phyloP scores from a whole-genome alignment of 2,888 invertebrate species.

The Kryphioiulus occultus region DNA sequence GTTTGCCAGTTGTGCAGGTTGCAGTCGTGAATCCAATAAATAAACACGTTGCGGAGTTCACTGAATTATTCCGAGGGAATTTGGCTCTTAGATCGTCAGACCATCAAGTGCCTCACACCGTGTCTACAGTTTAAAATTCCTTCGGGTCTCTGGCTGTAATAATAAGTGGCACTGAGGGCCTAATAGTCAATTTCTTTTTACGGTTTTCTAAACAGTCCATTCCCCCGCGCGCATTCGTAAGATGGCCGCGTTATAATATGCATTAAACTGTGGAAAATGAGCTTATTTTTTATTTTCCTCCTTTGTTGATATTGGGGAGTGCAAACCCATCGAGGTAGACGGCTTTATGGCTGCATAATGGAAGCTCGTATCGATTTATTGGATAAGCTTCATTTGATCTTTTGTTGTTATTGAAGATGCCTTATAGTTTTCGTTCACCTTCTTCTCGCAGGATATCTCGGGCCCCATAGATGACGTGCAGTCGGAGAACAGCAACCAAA shows the following conservation, averaged over 20 bases:
- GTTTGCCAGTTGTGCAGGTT: too few relatives aligned
- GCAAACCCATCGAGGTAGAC: slow-evolving; percentile 43
- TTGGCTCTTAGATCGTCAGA: neutral
- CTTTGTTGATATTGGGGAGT: slow-evolving; percentile 41
- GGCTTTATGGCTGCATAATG: slow-evolving; percentile 45
- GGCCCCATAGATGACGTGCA: slow-evolving; percentile 49
- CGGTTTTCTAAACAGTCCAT: slow-evolving; percentile 16
- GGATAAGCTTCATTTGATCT: slow-evolving; percentile 44
- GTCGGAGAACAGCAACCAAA: slow-evolving; percentile 52
- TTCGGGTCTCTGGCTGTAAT: neutral
- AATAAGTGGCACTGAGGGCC: neutral
- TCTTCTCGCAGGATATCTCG: slow-evolving; percentile 46
- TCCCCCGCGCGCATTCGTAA: neutral
- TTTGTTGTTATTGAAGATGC: slow-evolving; percentile 32
- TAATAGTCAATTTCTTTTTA: slow-evolving; percentile 31
- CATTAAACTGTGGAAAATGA: slow-evolving; percentile 39
- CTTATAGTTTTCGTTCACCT: neutral
- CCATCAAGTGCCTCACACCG: neutral
- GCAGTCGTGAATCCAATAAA: neutral
- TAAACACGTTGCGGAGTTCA: neutral
- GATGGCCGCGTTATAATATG: slow-evolving; percentile 10
- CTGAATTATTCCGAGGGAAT: neutral
- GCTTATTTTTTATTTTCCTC: slow-evolving; percentile 18
- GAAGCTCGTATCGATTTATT: slow-evolving; percentile 46
- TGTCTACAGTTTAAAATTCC: neutral